phyloP scores from a whole-genome alignment of 2,888 invertebrate species.

The Mesoligia furuncula region DNA sequence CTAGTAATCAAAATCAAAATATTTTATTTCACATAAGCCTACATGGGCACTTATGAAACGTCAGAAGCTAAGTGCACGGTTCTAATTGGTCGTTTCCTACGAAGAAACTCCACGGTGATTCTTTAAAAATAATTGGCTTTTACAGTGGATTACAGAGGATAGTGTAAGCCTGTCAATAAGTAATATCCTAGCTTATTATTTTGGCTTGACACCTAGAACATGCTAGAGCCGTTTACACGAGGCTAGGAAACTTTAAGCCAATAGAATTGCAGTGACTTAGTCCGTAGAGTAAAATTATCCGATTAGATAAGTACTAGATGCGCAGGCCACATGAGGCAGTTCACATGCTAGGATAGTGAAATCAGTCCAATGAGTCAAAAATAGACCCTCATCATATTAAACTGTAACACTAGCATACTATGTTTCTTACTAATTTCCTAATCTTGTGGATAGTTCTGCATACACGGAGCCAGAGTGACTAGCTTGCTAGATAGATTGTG shows the following conservation, averaged over 20 bases:
- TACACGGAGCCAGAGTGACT: background rate
- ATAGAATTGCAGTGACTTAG: background rate
- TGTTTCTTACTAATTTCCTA: background rate
- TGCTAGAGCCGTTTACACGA: background rate
- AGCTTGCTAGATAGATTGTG: background rate
- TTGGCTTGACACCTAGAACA: too few species aligned
- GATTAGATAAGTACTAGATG: background rate
- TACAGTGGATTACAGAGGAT: background rate
- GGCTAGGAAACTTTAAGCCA: background rate
- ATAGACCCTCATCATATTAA: background rate
- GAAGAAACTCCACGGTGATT: background rate
- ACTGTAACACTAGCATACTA: background rate
- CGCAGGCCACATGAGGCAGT: too few species aligned
- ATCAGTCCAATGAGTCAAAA: background rate
- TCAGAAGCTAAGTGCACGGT: background rate
- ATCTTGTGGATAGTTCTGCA: background rate
- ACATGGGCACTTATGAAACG: background rate
- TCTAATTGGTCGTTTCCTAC: too few species aligned
- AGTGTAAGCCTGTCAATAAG: background rate
- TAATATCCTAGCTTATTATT: background rate
- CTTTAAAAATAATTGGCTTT: background rate
- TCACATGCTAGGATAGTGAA: background rate
- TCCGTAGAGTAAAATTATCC: background rate
- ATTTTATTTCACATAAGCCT: background rate
- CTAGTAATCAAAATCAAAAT: background rate